Conservation (phyloP, 2,888 invertebrate genomes). For the Pammene aurita region DNA sequence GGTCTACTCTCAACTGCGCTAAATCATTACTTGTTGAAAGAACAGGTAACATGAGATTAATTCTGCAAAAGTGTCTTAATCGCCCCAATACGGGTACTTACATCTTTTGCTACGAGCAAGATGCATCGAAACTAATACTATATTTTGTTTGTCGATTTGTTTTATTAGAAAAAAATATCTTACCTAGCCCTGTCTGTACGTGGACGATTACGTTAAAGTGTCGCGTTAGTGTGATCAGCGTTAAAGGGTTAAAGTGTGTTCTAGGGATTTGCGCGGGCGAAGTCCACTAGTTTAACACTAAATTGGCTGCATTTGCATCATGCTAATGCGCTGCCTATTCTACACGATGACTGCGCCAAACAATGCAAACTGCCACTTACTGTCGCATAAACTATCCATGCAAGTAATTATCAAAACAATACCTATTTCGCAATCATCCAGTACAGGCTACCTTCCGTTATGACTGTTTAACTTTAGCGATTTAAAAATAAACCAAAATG, state of each 20-base stretch:
- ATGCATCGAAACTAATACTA: no score
- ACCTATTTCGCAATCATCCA: conserved; percentile 45
- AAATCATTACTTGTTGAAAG: background rate
- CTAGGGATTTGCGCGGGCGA: conserved; percentile 4
- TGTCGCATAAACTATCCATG: conserved; percentile 50
- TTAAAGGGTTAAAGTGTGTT: conserved; percentile 1
- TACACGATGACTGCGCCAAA: conserved; percentile 46
- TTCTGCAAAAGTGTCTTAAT: no score
- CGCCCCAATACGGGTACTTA: no score
- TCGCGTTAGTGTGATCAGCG: background rate
- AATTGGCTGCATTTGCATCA: conserved; percentile 33
- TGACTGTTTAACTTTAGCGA: background rate
- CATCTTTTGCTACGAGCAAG: no score
- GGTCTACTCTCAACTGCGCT: background rate
- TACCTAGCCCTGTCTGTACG: no score
- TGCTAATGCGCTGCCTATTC: conserved; percentile 26
- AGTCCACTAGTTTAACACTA: conserved; percentile 1
- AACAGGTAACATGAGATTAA: background rate
- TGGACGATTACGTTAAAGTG: no score
- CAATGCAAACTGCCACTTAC: conserved; percentile 53
- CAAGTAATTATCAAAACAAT: conserved; percentile 54
- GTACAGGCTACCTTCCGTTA: background rate
- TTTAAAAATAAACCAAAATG: conserved; percentile 7
- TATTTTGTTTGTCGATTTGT: no score
- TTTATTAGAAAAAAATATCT: no score